These are phyloP conservation scores for Mactra quadrangularis DNA, from an alignment of 1,140 invertebrate species.

Conservation along the genomic window DNA sequence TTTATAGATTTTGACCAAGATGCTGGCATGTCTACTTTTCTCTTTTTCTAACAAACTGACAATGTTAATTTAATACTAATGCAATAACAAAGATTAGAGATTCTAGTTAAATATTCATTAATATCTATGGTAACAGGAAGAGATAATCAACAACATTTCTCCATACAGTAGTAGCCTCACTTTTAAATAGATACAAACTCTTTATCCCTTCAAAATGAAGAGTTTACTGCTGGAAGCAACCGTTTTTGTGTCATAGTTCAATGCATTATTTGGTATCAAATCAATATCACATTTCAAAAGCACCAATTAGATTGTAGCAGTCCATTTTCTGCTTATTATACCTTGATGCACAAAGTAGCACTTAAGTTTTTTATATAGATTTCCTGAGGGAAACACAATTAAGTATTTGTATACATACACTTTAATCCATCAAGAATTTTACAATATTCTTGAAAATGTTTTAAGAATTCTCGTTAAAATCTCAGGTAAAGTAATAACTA, in stretches of 20 bases:
- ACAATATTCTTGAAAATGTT: constrained; percentile 20
- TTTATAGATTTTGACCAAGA: too few relatives aligned
- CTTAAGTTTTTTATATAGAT: neutral
- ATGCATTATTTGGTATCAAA: constrained; percentile 55
- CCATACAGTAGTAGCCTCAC: too few relatives aligned
- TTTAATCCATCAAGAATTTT: constrained; percentile 44
- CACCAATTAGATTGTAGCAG: constrained; percentile 53
- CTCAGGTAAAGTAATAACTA: constrained; percentile 41
- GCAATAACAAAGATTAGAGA: too few relatives aligned
- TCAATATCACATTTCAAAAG: constrained; percentile 49
- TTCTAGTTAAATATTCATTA: too few relatives aligned
- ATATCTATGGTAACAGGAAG: too few relatives aligned
- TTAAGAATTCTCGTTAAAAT: constrained; percentile 57
- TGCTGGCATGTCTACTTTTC: too few relatives aligned
- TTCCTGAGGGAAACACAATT: constrained; percentile 47
- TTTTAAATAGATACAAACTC: too few relatives aligned
- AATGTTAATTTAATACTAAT: too few relatives aligned
- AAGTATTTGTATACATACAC: constrained; percentile 31
- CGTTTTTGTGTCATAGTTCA: constrained; percentile 31
- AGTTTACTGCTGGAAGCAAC: neutral
- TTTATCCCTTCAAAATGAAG: too few relatives aligned
- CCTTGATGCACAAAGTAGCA: constrained; percentile 49
- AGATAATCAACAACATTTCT: too few relatives aligned
- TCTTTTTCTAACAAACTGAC: too few relatives aligned
- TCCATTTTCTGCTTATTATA: constrained; percentile 36